Base-by-base conservation (phyloP, 2,113 vertebrate genomes). In the Epinephelus cyanopodus region DNA sequence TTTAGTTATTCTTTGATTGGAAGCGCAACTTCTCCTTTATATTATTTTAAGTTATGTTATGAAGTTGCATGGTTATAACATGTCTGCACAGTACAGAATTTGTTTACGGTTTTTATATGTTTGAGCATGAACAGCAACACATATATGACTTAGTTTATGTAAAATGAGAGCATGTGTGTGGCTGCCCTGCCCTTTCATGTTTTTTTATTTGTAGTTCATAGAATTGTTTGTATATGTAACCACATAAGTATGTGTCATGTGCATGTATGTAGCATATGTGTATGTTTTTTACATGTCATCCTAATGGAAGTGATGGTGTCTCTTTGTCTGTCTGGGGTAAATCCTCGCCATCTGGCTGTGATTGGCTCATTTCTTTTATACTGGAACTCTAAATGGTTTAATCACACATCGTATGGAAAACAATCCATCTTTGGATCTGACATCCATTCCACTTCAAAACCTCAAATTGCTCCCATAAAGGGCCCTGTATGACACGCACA, bases 381-480 rank as follows among this genome's bases (percentile, higher is more conserved):
- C 90, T 84, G 60, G 47, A 90, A 84, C 89, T 82, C 89, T 91
- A 91, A 95, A 95, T 92, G 86, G 90, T 70, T 89, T 92, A 94
- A 94, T 95, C 91, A 93, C 90, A 93, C 85, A 79, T 91, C 60
- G 62, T 89, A 94, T 90, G 86, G 90, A 94, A 94, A 95, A 95
- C 85, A 93, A 93, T 95, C 93, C 90, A 91, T 94, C 92, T 95
- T 88, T 92, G 79, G 50, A 91, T 94, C 92, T 94, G 94, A 94
- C 92, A 93, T 92, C 78, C 82, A 68, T 86, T 94, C 92, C 87
- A 88, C 91, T 92, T 94, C 74, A 88, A 94, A 95, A 92, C 90
- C 91, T 70, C 81, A 94, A 95, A 95, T 95, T 94, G 92, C 88
- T 95, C 93, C 93, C 93, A 94, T 94, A 86, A 96, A 92, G 71